Evolutionary conservation across 2,888 invertebrate species (phyloP).

Genomic region (Phortica magna): DNA sequence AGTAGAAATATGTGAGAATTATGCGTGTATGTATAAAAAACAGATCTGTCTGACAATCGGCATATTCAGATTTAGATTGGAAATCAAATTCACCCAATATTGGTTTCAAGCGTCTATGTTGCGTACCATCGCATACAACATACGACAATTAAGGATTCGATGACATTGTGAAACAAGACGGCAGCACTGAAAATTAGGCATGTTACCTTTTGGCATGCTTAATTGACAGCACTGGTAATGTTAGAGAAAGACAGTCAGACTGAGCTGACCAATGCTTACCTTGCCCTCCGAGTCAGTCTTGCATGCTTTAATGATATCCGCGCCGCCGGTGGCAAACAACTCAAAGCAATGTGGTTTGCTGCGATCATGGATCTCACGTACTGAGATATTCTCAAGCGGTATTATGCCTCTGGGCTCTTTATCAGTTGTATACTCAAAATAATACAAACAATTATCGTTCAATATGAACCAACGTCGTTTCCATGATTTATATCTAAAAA

Average conservation of each 20-base stretch:
- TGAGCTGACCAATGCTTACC: conserved; percentile 80
- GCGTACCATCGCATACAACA: too few species aligned
- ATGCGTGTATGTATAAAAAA: too few species aligned
- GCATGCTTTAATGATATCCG: conserved; percentile 92
- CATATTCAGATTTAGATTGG: too few species aligned
- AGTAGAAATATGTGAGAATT: conserved; percentile 29
- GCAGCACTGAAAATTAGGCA: neutral
- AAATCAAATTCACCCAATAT: too few species aligned
- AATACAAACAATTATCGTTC: conserved; percentile 98
- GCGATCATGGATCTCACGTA: conserved; percentile 91
- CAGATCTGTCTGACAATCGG: too few species aligned
- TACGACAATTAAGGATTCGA: too few species aligned
- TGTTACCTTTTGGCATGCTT: too few species aligned
- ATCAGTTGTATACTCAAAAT: conserved; percentile 99
- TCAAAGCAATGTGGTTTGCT: conserved; percentile 97
- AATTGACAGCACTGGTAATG: neutral
- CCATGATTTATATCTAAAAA: conserved; percentile 94
- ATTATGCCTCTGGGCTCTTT: conserved; percentile 99
- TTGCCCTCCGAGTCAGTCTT: conserved; percentile 99
- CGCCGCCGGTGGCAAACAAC: conserved; percentile 92
- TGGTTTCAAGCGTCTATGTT: too few species aligned
- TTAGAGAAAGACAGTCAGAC: neutral
- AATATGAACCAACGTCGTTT: conserved; percentile 99
- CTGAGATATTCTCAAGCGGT: conserved; percentile 96
- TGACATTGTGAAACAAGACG: neutral